Evolutionary conservation across 1,140 invertebrate species (phyloP).

Genomic region (Leptopilina clavipes): DNA sequence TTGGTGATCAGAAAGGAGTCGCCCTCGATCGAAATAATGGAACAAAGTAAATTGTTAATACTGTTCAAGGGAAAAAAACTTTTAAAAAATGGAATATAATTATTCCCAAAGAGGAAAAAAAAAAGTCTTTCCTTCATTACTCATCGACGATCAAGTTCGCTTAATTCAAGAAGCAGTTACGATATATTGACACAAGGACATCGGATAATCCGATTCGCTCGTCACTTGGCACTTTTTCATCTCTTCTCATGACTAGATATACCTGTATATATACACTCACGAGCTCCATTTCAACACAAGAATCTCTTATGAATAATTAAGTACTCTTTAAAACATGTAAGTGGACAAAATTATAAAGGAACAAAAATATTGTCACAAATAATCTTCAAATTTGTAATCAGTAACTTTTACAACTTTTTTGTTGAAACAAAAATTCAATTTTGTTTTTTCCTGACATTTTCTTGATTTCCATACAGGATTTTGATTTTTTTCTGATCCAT

Average conservation of each 20-base stretch:
- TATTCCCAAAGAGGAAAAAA: constrained; percentile 12
- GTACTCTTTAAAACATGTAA: neutral
- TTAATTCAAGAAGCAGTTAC: constrained; percentile 27
- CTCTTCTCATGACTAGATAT: constrained; percentile 21
- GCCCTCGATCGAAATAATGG: constrained; percentile 7
- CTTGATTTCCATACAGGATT: too few relatives aligned
- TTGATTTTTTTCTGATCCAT: too few relatives aligned
- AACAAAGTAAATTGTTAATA: neutral
- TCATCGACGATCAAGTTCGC: constrained; percentile 12
- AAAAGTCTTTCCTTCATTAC: constrained; percentile 11
- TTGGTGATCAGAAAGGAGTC: constrained; percentile 27
- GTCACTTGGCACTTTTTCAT: constrained; percentile 27
- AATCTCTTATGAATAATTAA: constrained; percentile 32
- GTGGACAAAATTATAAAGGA: constrained; percentile 2
- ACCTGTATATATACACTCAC: neutral
- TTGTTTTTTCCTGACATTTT: too few relatives aligned
- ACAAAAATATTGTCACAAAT: neutral
- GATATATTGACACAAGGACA: constrained; percentile 26
- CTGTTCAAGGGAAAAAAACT: neutral
- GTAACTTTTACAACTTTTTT: too few relatives aligned
- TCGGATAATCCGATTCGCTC: constrained; percentile 28
- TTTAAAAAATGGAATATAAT: constrained; percentile 25
- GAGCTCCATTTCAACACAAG: constrained; percentile 13
- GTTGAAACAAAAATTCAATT: too few relatives aligned
- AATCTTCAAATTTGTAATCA: neutral